These are phyloP conservation scores for Luehdorfia chinensis DNA, from an alignment of 1,140 invertebrate genomes.

Conservation along the genomic window DNA sequence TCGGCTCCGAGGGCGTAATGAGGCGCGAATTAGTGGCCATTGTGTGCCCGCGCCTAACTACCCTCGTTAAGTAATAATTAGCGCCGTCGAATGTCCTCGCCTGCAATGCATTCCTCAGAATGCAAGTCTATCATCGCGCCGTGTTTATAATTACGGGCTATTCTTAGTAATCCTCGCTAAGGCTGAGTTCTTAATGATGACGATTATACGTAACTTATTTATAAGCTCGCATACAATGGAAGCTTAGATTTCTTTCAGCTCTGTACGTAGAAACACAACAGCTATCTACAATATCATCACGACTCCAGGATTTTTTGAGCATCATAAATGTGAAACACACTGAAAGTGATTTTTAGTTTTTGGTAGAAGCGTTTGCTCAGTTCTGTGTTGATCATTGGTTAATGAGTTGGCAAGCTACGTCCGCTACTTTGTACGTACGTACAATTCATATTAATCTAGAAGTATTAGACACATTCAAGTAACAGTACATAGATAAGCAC, in stretches of 20 bases:
- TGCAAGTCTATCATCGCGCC: neutral
- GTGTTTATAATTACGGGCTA: conserved; percentile 9
- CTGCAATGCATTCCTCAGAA: conserved; percentile 18
- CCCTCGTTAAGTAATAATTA: conserved; percentile 7
- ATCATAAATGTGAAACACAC: too few relatives aligned
- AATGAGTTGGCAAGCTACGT: too few relatives aligned
- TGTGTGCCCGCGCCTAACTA: conserved; percentile 25
- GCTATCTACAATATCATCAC: too few relatives aligned
- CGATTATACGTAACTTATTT: conserved; percentile 9
- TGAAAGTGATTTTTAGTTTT: too few relatives aligned
- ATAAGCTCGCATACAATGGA: conserved; percentile 1
- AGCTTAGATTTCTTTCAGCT: neutral
- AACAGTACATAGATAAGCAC: too few relatives aligned
- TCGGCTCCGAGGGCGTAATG: conserved; percentile 42
- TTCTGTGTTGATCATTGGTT: too few relatives aligned
- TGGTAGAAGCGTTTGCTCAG: too few relatives aligned
- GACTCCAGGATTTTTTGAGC: too few relatives aligned
- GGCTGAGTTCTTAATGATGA: conserved; percentile 11
- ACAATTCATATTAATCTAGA: too few relatives aligned
- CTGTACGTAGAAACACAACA: too few relatives aligned
- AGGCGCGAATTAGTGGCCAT: conserved; percentile 47
- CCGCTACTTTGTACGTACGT: too few relatives aligned
- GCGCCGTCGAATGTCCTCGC: neutral
- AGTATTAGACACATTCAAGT: too few relatives aligned
- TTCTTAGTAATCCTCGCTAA: conserved; percentile 12